phyloP scores from a whole-genome alignment of 2,113 vertebrate genomes.

The Meles meles region DNA sequence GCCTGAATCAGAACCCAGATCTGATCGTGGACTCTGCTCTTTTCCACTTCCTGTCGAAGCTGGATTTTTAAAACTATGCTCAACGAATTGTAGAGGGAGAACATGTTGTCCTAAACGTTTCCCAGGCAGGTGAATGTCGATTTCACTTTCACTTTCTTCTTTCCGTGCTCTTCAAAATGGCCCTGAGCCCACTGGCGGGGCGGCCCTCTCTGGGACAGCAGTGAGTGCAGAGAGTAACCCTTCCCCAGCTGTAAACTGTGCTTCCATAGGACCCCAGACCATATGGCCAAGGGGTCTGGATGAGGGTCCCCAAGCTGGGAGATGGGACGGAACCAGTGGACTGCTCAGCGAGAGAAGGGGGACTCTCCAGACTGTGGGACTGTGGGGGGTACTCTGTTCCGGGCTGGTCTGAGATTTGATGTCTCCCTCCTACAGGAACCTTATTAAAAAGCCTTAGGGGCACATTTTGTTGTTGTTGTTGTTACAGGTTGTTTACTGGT shows the following conservation, averaged over 20 bases:
- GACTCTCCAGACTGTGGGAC: rapidly evolving
- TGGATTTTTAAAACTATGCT: rapidly evolving
- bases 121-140: rapidly evolving
- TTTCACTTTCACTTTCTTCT: neutral
- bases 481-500: neutral
- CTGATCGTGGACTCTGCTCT: neutral
- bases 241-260: neutral
- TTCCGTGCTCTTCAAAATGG: neutral
- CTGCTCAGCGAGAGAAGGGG: too few relatives aligned
- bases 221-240: too few relatives aligned
- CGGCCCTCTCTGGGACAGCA: neutral
- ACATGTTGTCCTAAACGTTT: rapidly evolving
- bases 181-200: rapidly evolving
- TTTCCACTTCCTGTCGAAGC: neutral
- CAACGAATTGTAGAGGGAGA: neutral
- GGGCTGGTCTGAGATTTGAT: too few relatives aligned
- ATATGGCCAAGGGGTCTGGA: neutral
- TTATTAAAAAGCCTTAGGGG: neutral
- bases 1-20: neutral
- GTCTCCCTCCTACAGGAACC: neutral
- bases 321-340: neutral
- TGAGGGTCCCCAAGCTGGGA: neutral
- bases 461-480: neutral
- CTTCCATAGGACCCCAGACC: neutral
- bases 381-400: rapidly evolving